Conservation (phyloP, 37 sponge, comb jelly and placozoan genomes). For the Axinella damicornis region DNA sequence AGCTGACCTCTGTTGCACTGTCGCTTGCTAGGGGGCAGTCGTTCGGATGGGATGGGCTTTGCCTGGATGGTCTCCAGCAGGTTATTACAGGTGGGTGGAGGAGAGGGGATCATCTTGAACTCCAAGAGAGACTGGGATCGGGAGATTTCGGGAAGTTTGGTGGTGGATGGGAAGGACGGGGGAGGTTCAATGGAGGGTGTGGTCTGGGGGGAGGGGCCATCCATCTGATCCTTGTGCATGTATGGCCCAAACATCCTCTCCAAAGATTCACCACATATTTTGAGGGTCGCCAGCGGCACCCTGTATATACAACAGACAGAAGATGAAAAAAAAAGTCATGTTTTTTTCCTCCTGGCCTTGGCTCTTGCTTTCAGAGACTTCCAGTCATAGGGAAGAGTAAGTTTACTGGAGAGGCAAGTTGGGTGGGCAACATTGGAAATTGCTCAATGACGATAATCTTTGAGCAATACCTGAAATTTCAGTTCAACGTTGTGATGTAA, state of each 20-base stretch:
- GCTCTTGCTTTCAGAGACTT: too few species aligned
- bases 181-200: not conserved
- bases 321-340: too few species aligned
- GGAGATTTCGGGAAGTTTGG: not conserved
- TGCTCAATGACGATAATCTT: too few species aligned
- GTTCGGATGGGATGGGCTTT: constrained; percentile 22
- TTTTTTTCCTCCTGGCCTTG: too few species aligned
- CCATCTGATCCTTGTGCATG: not conserved
- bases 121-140: constrained; percentile 56
- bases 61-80: constrained; percentile 31
- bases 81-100: constrained; percentile 35
- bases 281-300: constrained; percentile 50
- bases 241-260: constrained; percentile 45
- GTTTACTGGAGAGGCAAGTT: too few species aligned
- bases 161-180: not conserved
- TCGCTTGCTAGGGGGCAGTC: constrained; percentile 49
- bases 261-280: constrained; percentile 51
- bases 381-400: too few species aligned
- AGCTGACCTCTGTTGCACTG: constrained; percentile 4
- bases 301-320: not conserved
- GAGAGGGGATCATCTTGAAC: constrained; percentile 61
- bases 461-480: too few species aligned
- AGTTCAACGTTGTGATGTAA: too few species aligned
- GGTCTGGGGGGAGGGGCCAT: too few species aligned
- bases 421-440: too few species aligned